Percentiles rank a stretch among this genome's conserved stretches.
Conservation (phyloP, 2,113 vertebrate species). For the Vidua chalybeata region DNA sequence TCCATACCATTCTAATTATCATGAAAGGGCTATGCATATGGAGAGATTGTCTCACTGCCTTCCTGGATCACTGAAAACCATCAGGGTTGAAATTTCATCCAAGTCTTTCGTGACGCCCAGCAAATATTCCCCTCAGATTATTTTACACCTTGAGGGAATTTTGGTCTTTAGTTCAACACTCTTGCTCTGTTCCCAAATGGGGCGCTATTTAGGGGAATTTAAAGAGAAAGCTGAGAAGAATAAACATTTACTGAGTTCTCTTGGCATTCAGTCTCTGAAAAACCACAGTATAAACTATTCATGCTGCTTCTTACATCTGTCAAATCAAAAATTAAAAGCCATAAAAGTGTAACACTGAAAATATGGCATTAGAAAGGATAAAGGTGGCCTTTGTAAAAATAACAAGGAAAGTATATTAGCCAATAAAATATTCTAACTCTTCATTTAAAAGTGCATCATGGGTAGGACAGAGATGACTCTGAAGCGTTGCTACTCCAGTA, state of each 20-base stretch:
- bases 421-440: conserved; percentile 86
- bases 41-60: conserved; percentile 82
- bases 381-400: conserved; percentile 87
- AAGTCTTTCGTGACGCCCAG: conserved; percentile 82
- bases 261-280: conserved; percentile 85
- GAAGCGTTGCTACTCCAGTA: conserved; percentile 74
- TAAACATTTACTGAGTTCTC: conserved; percentile 87
- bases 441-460: conserved; percentile 86
- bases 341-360: conserved; percentile 86
- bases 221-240: conserved; percentile 85
- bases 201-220: conserved; percentile 81
- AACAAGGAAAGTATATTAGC: conserved; percentile 84
- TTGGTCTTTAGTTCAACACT: conserved; percentile 85
- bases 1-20: conserved; percentile 83
- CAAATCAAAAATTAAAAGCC: conserved; percentile 84
- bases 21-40: conserved; percentile 80
- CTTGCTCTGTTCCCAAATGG: conserved; percentile 84
- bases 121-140: conserved; percentile 81
- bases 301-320: conserved; percentile 83
- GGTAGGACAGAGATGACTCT: conserved; percentile 77
- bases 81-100: conserved; percentile 85
- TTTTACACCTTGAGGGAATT: conserved; percentile 86
- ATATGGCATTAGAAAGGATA: conserved; percentile 84
- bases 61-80: conserved; percentile 83
- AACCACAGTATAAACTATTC: conserved; percentile 85